Percentiles rank a stretch among this genome's conserved stretches.
These are phyloP conservation scores for Eumerus sabulonum DNA, from an alignment of 2,888 invertebrate species.

Conservation along the genomic window DNA sequence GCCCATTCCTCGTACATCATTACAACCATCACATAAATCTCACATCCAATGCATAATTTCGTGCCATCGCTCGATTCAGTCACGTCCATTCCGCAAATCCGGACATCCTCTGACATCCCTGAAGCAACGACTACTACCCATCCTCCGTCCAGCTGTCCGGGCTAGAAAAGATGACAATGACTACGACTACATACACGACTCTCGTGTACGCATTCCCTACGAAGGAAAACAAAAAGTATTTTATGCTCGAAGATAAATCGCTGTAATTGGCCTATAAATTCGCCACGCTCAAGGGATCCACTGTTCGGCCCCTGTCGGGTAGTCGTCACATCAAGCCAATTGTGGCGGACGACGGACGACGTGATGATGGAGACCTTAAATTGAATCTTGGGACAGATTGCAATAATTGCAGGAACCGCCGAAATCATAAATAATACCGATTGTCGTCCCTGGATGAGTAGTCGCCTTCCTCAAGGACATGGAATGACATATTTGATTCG, in stretches of 20 bases:
- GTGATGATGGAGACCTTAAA: slow-evolving; percentile 53
- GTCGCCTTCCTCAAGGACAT: slow-evolving; percentile 19
- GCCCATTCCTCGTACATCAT: slow-evolving; percentile 55
- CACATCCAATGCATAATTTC: slow-evolving; percentile 51
- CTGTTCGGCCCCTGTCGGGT: background rate
- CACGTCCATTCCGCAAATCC: slow-evolving; percentile 38
- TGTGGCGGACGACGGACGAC: slow-evolving; percentile 16
- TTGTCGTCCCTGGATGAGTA: background rate
- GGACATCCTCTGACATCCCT: slow-evolving; percentile 29
- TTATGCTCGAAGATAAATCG: slow-evolving; percentile 47
- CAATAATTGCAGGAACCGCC: slow-evolving; percentile 50
- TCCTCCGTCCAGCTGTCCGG: slow-evolving; percentile 20
- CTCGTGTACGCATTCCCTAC: slow-evolving; percentile 28
- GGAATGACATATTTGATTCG: too few species aligned
- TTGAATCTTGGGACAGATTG: slow-evolving; percentile 61
- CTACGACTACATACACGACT: background rate
- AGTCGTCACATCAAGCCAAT: slow-evolving; percentile 19
- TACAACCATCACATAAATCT: slow-evolving; percentile 63
- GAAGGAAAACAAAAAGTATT: slow-evolving; percentile 20
- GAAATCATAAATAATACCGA: slow-evolving; percentile 45
- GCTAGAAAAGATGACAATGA: background rate
- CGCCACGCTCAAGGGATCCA: slow-evolving; percentile 7
- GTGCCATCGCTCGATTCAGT: slow-evolving; percentile 24
- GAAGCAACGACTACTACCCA: too few species aligned
- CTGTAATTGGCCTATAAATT: slow-evolving; percentile 64